Evolutionary conservation across 2,888 invertebrate genomes (phyloP).

Genomic region (Lypha dubia): DNA sequence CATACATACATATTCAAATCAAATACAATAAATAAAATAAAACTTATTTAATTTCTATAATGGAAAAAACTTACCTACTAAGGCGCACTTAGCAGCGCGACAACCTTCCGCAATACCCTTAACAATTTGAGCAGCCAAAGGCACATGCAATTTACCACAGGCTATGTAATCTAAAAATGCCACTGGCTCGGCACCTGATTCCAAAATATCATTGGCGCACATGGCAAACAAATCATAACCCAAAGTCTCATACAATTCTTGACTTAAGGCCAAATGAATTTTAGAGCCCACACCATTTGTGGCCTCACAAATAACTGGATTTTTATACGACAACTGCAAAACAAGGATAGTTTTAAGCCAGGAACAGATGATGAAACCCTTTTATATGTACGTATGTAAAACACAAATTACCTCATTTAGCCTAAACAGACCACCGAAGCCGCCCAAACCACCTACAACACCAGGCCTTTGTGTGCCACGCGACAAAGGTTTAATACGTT

Average conservation of each 20-base stretch:
- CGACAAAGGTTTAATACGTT: slow-evolving; percentile 91
- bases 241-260: slow-evolving; percentile 90
- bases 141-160: slow-evolving; percentile 92
- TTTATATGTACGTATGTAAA: no score
- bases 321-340: slow-evolving; percentile 84
- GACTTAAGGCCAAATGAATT: slow-evolving; percentile 93
- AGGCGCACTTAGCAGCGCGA: slow-evolving; percentile 91
- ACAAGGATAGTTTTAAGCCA: background rate
- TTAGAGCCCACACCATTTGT: slow-evolving; percentile 99
- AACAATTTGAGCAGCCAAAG: slow-evolving; percentile 90
- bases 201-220: slow-evolving; percentile 98
- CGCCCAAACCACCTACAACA: slow-evolving; percentile 92
- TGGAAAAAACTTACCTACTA: slow-evolving; percentile 88
- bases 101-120: slow-evolving; percentile 96
- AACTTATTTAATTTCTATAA: background rate
- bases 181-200: slow-evolving; percentile 97
- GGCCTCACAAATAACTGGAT: slow-evolving; percentile 95
- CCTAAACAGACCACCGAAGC: slow-evolving; percentile 97
- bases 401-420: slow-evolving; percentile 85
- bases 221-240: slow-evolving; percentile 98
- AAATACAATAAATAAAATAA: background rate
- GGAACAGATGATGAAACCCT: background rate
- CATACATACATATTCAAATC: no score
- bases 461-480: slow-evolving; percentile 91
- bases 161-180: slow-evolving; percentile 99